Conservation (phyloP, 2,113 vertebrate genomes). For the Ciconia maguari region DNA sequence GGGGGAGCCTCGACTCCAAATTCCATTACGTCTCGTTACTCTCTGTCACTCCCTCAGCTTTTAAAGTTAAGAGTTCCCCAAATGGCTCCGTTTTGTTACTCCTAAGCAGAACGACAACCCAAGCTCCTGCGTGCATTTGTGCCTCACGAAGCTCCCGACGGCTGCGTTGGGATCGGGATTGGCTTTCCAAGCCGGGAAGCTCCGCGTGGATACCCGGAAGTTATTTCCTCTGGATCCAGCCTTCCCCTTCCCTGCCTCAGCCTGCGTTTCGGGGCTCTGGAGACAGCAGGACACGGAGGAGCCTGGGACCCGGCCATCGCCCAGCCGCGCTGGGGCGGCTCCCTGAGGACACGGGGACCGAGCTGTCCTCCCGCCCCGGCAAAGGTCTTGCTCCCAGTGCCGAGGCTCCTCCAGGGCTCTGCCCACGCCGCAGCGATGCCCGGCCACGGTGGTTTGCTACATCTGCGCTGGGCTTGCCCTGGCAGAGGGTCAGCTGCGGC, state of each 20-base stretch:
- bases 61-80: background rate
- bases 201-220: background rate
- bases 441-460: background rate
- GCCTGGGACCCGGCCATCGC: background rate
- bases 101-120: background rate
- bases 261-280: background rate
- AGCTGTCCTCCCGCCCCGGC: background rate
- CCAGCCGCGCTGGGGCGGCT: accelerated
- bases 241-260: background rate
- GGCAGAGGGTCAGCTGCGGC: background rate
- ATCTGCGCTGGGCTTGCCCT: background rate
- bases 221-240: background rate
- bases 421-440: background rate
- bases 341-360: background rate
- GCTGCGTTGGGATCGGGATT: background rate
- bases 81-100: background rate
- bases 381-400: background rate
- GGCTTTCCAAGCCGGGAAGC: background rate
- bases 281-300: background rate
- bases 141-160: background rate
- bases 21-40: background rate
- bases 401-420: background rate
- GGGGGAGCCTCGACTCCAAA: background rate
- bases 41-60: background rate
- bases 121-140: no score